A percentile compares a stretch with the other conserved stretches of the same genome.
These are phyloP conservation scores for Eptatretus atami DNA, from an alignment of 2,797 vertebrate genomes.

Conservation along the genomic window DNA sequence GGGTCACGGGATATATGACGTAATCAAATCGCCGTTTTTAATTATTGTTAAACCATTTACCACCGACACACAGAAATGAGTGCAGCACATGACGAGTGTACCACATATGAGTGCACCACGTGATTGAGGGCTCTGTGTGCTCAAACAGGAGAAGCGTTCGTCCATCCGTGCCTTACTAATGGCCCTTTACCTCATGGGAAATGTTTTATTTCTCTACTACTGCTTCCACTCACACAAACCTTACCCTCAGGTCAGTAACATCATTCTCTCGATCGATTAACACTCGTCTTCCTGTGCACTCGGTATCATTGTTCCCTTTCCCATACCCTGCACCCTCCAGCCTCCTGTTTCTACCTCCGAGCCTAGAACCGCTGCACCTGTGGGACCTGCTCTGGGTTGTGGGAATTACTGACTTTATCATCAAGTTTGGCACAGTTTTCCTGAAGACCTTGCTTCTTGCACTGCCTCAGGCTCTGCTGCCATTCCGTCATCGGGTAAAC, in stretches of 20 bases:
- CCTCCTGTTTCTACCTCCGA: constrained; percentile 65
- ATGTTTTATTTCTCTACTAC: constrained; percentile 53
- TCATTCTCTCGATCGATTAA: background rate
- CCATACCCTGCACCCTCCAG: constrained; percentile 16
- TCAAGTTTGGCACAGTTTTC: constrained; percentile 64
- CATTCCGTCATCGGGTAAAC: constrained; percentile 68
- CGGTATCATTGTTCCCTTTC: background rate
- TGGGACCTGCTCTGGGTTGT: constrained; percentile 80
- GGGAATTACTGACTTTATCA: constrained; percentile 70
- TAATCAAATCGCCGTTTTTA: background rate
- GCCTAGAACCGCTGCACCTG: constrained; percentile 54
- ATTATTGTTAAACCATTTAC: background rate
- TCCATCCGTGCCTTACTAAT: constrained; percentile 57
- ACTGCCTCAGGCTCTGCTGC: constrained; percentile 55
- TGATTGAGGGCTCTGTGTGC: background rate
- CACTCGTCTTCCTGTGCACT: background rate
- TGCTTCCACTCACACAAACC: constrained; percentile 59
- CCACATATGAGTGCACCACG: no score
- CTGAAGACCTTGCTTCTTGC: constrained; percentile 61
- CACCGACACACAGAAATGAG: background rate
- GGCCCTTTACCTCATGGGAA: constrained; percentile 43
- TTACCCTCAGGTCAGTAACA: constrained; percentile 46
- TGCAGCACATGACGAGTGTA: no score
- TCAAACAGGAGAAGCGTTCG: constrained; percentile 51
- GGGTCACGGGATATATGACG: no score